Evolutionary conservation across 2,113 vertebrate genomes (phyloP).

Genomic region (Gopherus evgoodei): DNA sequence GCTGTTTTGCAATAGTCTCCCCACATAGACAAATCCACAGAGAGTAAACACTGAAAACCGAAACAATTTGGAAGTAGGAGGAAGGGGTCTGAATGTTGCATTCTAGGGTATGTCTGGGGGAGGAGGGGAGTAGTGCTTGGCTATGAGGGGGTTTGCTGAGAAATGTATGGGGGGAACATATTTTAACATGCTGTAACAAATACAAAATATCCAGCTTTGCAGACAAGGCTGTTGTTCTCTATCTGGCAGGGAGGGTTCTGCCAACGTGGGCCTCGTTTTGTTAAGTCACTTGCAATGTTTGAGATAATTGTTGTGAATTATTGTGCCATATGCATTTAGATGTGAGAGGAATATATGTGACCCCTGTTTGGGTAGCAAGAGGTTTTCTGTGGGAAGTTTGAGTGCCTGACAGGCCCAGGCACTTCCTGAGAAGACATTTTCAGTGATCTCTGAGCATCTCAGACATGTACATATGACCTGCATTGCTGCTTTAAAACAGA

Average conservation of each 20-base stretch:
- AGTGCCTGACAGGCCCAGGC: not conserved
- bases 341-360: not conserved
- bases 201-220: not conserved
- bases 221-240: not conserved
- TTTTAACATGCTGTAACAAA: not conserved
- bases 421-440: not conserved
- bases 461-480: not conserved
- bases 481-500: not conserved
- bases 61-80: not conserved
- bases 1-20: not conserved
- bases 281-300: not conserved
- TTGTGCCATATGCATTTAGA: not conserved
- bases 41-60: not conserved
- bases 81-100: not conserved
- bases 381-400: not conserved
- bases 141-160: not conserved
- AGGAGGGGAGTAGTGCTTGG: not conserved
- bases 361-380: not conserved
- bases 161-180: not conserved
- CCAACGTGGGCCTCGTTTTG: not conserved
- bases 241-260: not conserved
- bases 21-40: not conserved
- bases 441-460: not conserved
- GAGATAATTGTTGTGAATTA: not conserved
- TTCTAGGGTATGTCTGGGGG: not conserved